A percentile compares a stretch with the other conserved stretches of the same genome.
phyloP scores from a whole-genome alignment of 2,888 invertebrate genomes.

The Sarcophaga subvicina region DNA sequence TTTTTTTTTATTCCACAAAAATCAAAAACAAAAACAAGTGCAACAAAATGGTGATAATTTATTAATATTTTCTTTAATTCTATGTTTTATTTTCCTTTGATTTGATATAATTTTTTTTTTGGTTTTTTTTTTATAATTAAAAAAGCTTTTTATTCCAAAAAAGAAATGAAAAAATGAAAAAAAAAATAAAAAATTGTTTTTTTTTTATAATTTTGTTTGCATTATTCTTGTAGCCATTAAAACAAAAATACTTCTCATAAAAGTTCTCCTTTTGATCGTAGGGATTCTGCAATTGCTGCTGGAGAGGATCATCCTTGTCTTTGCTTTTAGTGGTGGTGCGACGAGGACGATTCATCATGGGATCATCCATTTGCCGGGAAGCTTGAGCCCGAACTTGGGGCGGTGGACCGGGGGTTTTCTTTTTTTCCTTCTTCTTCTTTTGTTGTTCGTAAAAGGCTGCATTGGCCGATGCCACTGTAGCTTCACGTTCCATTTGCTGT shows the following conservation, averaged over 20 bases:
- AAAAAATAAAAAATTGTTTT: background rate
- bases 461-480: slow-evolving; percentile 75
- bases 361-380: slow-evolving; percentile 79
- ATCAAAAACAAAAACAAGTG: slow-evolving; percentile 66
- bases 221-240: slow-evolving; percentile 31
- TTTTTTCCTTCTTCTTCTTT: slow-evolving; percentile 75
- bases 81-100: background rate
- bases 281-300: slow-evolving; percentile 54
- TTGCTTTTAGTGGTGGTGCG: slow-evolving; percentile 75
- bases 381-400: slow-evolving; percentile 76
- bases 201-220: slow-evolving; percentile 1
- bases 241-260: slow-evolving; percentile 69
- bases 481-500: slow-evolving; percentile 76
- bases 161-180: background rate
- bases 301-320: slow-evolving; percentile 68
- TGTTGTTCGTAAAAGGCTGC: slow-evolving; percentile 76
- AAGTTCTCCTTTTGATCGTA: slow-evolving; percentile 77
- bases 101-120: background rate
- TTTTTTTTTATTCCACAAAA: slow-evolving; percentile 63
- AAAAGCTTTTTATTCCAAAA: background rate
- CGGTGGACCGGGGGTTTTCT: slow-evolving; percentile 78
- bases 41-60: slow-evolving; percentile 67
- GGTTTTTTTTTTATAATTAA: background rate
- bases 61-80: slow-evolving; percentile 26
- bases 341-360: slow-evolving; percentile 80